Evolutionary conservation across 1,140 invertebrate genomes (phyloP).

Genomic region (Leptopilina boulardi): DNA sequence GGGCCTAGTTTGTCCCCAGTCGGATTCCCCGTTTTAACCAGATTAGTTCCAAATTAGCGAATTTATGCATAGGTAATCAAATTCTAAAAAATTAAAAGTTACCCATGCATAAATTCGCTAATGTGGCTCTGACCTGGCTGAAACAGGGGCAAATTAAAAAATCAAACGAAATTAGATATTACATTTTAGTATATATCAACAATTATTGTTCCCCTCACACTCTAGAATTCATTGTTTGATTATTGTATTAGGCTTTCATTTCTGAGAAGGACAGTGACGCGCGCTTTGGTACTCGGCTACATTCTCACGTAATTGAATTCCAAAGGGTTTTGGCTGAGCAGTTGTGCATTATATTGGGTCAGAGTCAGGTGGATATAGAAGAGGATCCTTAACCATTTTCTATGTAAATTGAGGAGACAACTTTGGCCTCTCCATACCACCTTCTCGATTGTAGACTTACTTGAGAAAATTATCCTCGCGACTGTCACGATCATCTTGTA

Average conservation of each 20-base stretch:
- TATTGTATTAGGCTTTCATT: constrained; percentile 52
- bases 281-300: constrained; percentile 50
- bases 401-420: constrained; percentile 65
- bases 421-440: constrained; percentile 34
- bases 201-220: neutral
- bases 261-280: constrained; percentile 42
- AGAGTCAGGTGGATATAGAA: constrained; percentile 50
- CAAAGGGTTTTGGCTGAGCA: constrained; percentile 55
- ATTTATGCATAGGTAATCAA: no score
- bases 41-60: no score
- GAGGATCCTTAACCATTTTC: constrained; percentile 59
- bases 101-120: no score
- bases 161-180: no score
- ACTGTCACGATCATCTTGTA: neutral
- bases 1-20: no score
- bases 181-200: neutral
- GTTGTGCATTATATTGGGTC: constrained; percentile 65
- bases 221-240: constrained; percentile 49
- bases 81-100: no score
- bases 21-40: no score
- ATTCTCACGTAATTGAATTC: constrained; percentile 68
- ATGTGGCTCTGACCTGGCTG: no score
- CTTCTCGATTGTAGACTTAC: constrained; percentile 13
- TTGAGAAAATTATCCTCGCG: constrained; percentile 44
- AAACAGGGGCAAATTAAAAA: no score